Conservation (phyloP, 2,888 invertebrate species). For the Acanthosepion lycidas region DNA sequence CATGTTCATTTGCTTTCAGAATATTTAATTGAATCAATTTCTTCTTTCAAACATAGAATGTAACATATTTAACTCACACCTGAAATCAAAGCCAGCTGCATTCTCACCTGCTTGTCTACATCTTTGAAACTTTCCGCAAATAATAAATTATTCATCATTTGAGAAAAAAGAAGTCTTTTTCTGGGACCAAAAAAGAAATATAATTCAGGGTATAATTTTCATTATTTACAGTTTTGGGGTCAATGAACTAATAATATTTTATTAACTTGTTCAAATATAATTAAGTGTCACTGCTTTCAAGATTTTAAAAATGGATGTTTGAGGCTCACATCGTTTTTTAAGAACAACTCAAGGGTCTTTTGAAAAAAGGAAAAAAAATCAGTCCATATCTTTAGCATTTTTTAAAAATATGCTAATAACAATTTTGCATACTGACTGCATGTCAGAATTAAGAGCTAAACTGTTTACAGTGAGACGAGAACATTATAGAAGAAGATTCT, state of each 20-base stretch:
- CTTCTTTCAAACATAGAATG: not conserved
- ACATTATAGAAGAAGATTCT: too few relatives aligned
- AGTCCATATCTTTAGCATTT: too few relatives aligned
- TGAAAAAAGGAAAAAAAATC: not conserved
- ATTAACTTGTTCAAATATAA: not conserved
- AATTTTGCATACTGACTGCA: too few relatives aligned
- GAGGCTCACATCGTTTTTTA: not conserved
- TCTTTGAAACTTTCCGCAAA: not conserved
- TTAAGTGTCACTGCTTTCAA: not conserved
- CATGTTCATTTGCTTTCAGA: not conserved
- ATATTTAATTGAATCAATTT: slow-evolving; percentile 16
- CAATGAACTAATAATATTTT: not conserved
- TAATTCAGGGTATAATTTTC: not conserved
- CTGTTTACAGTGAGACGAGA: too few relatives aligned
- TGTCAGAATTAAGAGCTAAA: too few relatives aligned
- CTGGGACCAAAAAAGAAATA: not conserved
- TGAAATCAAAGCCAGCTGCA: not conserved
- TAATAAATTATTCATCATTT: not conserved
- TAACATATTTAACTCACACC: not conserved
- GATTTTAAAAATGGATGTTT: not conserved
- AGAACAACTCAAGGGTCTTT: not conserved
- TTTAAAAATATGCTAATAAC: too few relatives aligned
- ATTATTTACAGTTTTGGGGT: not conserved
- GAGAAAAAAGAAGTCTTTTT: not conserved
- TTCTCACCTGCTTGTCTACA: not conserved